Base-by-base conservation (phyloP, 2,113 vertebrate species). In the Theristicus caerulescens region DNA sequence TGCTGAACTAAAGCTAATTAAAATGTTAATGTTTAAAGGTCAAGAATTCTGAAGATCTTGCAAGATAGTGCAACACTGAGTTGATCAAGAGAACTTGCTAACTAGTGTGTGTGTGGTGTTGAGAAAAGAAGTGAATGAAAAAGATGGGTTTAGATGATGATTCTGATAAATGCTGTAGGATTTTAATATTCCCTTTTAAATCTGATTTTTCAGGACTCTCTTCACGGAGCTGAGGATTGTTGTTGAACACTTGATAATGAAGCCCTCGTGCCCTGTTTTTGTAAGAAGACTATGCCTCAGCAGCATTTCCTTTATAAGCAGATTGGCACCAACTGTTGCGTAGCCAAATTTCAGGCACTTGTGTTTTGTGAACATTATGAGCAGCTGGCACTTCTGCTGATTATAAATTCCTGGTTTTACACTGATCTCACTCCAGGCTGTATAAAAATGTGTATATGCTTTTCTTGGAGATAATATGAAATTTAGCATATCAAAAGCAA, bases 301-400 rank as follows among this genome's bases (percentile, higher is more conserved):
- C 94, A 99, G 99, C 97, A 99, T 99, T 97, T 99, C 99, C 94
- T 99, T 99, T 97, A 97, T 99, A 97, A 99, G 99, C 98, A 99
- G 99, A 97, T 97, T 99, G 94, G 99, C 99, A 61, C 99, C 99
- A 94, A 99, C 99, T 32, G 99, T 98, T 86, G 99, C 99, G 65
- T 99, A 99, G 98, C 96, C 82, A 91, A 70, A 78, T 86, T 93
- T 82, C 93, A 95, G 92, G 86, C 88, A 73, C 59, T 66, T 5
- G 3, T 86, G 62, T 96, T 91, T 96, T 95, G 95, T 94, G 97
- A 97, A 97, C 97, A 94, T 98, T 97, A 73, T 86, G 97, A 97
- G 97, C 97, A 98, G 97, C 97, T 98, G 98, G 96, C 96, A 97
- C 96, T 98, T 98, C 95, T 98, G 96, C 94, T 98, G 91, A 85